A percentile compares a stretch with the other conserved stretches of the same genome.
Evolutionary conservation across 2,888 invertebrate genomes (phyloP).

Genomic region (Cordilura impudica): DNA sequence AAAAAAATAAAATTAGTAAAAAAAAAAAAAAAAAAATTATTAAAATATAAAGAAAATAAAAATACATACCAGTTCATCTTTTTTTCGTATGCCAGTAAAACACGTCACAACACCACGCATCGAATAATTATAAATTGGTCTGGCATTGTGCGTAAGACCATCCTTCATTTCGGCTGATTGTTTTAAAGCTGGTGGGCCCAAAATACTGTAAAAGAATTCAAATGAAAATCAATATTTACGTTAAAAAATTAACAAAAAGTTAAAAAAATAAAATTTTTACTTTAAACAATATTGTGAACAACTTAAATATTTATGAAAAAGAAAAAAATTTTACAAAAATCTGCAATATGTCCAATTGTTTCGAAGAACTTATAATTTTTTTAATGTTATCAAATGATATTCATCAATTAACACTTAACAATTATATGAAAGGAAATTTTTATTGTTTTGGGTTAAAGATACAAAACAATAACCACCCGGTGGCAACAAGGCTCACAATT

Average conservation of each 20-base stretch:
- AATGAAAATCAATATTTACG: background rate
- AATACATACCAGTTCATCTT: constrained; percentile 88
- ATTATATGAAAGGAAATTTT: constrained; percentile 11
- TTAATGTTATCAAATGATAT: constrained; percentile 18
- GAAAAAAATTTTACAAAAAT: background rate
- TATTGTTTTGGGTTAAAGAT: constrained; percentile 16
- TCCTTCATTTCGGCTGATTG: constrained; percentile 86
- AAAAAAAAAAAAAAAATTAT: background rate
- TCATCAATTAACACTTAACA: constrained; percentile 32
- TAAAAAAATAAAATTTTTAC: background rate
- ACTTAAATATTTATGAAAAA: background rate
- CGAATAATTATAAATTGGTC: constrained; percentile 91
- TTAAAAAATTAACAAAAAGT: background rate
- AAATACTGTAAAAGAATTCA: constrained; percentile 80
- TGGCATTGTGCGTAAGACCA: constrained; percentile 83
- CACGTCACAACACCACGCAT: constrained; percentile 94
- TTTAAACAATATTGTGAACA: background rate
- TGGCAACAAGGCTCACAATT: background rate
- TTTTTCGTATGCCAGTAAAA: constrained; percentile 94
- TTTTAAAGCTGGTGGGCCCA: constrained; percentile 89
- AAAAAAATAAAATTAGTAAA: constrained; percentile 67
- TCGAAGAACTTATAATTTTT: constrained; percentile 12
- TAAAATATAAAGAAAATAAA: background rate
- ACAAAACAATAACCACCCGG: background rate
- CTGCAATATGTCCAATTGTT: background rate